These are phyloP conservation scores for Mirounga angustirostris DNA, from an alignment of 2,113 vertebrate genomes.

Conservation along the genomic window DNA sequence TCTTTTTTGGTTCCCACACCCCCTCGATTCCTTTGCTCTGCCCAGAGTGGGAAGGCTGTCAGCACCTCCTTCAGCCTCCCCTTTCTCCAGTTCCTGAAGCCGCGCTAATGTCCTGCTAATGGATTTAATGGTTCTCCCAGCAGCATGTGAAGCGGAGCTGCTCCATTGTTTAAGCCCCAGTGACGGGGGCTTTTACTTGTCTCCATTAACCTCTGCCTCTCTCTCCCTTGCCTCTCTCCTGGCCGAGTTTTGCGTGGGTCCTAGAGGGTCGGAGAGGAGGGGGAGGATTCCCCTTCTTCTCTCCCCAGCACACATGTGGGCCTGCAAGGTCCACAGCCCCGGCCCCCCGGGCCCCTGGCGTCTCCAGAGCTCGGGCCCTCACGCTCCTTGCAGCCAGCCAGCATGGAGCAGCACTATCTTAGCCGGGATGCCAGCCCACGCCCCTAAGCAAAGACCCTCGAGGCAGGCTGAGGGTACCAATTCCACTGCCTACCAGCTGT, in stretches of 20 bases:
- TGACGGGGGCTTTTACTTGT: background rate
- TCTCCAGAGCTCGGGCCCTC: background rate
- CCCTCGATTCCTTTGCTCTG: background rate
- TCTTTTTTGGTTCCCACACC: background rate
- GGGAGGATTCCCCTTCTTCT: background rate
- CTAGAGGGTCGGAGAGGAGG: background rate
- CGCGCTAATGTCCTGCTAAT: conserved; percentile 66
- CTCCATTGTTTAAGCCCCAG: conserved; percentile 20
- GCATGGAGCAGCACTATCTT: background rate
- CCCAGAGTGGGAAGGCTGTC: background rate
- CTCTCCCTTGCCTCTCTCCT: background rate
- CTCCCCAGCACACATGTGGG: background rate
- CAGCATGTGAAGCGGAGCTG: conserved; percentile 10
- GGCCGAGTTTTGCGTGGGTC: background rate
- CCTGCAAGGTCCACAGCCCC: background rate
- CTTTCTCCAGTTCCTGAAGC: background rate
- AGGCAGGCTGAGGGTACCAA: background rate
- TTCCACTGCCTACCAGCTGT: background rate
- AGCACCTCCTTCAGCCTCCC: background rate
- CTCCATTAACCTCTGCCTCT: conserved; percentile 70
- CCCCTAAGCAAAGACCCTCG: background rate
- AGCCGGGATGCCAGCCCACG: background rate
- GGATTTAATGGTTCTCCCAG: conserved; percentile 63
- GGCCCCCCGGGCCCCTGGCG: too few species aligned
- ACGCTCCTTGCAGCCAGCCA: background rate